phyloP scores from a whole-genome alignment of 2,113 vertebrate genomes.

The Xiphophorus maculatus region DNA sequence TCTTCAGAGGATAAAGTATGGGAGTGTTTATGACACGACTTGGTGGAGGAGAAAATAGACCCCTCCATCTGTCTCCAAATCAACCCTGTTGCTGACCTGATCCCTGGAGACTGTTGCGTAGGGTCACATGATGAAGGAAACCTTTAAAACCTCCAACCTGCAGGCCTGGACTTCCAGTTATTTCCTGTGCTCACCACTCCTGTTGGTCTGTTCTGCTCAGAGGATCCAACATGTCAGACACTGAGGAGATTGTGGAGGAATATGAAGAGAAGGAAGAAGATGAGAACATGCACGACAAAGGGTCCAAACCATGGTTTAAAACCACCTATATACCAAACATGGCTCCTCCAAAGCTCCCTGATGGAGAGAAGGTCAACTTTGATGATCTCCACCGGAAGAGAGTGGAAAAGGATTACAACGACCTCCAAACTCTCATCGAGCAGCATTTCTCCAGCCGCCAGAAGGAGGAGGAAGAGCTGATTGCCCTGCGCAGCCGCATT shows the following conservation, averaged over 20 bases:
- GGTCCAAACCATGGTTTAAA: conserved; percentile 84
- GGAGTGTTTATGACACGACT: conserved; percentile 56
- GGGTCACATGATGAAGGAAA: conserved; percentile 69
- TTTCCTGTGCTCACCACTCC: conserved; percentile 21
- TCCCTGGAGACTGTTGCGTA: conserved; percentile 39
- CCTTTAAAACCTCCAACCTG: conserved; percentile 63
- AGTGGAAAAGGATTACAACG: conserved; percentile 93
- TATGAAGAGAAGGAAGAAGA: conserved; percentile 51
- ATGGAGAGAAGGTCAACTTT: conserved; percentile 95
- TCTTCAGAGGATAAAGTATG: conserved; percentile 44
- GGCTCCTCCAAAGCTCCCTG: conserved; percentile 92
- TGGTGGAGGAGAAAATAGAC: conserved; percentile 80
- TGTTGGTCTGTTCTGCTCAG: conserved; percentile 35
- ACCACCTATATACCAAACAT: conserved; percentile 87
- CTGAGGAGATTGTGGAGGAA: conserved; percentile 71
- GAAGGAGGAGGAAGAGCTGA: conserved; percentile 95
- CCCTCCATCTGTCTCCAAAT: conserved; percentile 75
- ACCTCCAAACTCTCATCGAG: conserved; percentile 92
- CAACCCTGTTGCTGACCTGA: conserved; percentile 60
- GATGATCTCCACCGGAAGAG: conserved; percentile 96
- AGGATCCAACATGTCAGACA: conserved; percentile 76
- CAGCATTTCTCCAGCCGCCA: conserved; percentile 92
- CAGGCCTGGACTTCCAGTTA: conserved; percentile 16
- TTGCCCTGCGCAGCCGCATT: conserved; percentile 89
- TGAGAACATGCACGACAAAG: conserved; percentile 52